Conservation (phyloP, 2,113 vertebrate species). For the Actinemys pallida region DNA sequence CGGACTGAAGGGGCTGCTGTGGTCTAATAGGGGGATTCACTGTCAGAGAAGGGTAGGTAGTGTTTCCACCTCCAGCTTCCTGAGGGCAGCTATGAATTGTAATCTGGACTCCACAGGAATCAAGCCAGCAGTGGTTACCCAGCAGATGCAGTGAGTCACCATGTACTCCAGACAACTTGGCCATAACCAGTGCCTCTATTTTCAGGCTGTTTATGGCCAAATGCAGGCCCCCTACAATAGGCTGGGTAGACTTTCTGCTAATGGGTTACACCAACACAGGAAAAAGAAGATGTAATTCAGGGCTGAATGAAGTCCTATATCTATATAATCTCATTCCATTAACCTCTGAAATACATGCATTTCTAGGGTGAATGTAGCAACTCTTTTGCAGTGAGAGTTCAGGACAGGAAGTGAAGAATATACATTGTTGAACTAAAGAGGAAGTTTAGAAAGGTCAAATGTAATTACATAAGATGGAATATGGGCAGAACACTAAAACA, state of each 20-base stretch:
- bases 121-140: not conserved
- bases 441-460: constrained; percentile 14
- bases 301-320: not conserved
- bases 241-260: not conserved
- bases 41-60: too few relatives aligned
- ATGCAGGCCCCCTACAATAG: not conserved
- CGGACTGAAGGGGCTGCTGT: not conserved
- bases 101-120: too few relatives aligned
- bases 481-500: not conserved
- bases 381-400: not conserved
- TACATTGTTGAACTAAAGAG: constrained; percentile 2
- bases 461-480: not conserved
- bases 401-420: not conserved
- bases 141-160: not conserved
- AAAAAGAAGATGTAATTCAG: not conserved
- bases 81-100: not conserved
- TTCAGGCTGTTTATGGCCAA: not conserved
- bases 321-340: not conserved
- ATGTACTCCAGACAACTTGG: constrained; percentile 29
- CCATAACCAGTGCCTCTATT: not conserved
- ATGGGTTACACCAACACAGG: not conserved
- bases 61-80: not conserved
- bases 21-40: not conserved
- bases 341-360: not conserved
- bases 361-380: not conserved